These are phyloP conservation scores for Euura lappo DNA, from an alignment of 1,140 invertebrate genomes.

Conservation along the genomic window DNA sequence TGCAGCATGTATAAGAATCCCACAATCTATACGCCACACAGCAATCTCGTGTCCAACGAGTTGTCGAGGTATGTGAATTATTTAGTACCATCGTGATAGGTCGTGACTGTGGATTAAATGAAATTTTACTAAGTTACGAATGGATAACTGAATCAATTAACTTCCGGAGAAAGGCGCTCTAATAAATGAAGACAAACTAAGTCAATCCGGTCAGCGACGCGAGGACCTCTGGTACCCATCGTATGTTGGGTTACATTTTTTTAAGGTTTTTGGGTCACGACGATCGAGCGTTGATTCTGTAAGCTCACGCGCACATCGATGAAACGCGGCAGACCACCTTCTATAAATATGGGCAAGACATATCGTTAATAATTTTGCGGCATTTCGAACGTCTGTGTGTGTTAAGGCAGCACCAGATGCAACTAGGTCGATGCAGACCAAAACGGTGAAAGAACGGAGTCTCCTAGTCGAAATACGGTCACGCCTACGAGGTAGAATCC, in stretches of 20 bases:
- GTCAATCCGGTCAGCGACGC: conserved; percentile 44
- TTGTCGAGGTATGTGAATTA: conserved; percentile 76
- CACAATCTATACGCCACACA: conserved; percentile 76
- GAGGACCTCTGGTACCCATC: not conserved
- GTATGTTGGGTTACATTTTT: not conserved
- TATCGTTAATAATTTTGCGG: not conserved
- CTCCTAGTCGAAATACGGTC: not conserved
- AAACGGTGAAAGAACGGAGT: not conserved
- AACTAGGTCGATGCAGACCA: not conserved
- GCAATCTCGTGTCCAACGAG: conserved; percentile 82
- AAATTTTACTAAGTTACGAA: not conserved
- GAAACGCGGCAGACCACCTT: not conserved
- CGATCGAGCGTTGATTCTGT: not conserved
- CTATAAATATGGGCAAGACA: not conserved
- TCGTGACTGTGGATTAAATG: not conserved
- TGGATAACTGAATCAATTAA: not conserved
- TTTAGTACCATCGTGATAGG: not conserved
- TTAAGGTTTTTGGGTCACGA: conserved; percentile 7
- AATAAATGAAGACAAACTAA: conserved; percentile 30
- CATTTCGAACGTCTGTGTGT: not conserved
- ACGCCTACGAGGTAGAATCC: not conserved
- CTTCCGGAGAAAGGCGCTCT: not conserved
- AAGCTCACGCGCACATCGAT: not conserved
- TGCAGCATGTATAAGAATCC: conserved; percentile 86
- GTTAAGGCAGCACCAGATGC: not conserved